Evolutionary conservation across 2,113 vertebrate genomes (phyloP), one percentile per base, ranked within the genome.

Genomic region (Gopherus evgoodei): DNA sequence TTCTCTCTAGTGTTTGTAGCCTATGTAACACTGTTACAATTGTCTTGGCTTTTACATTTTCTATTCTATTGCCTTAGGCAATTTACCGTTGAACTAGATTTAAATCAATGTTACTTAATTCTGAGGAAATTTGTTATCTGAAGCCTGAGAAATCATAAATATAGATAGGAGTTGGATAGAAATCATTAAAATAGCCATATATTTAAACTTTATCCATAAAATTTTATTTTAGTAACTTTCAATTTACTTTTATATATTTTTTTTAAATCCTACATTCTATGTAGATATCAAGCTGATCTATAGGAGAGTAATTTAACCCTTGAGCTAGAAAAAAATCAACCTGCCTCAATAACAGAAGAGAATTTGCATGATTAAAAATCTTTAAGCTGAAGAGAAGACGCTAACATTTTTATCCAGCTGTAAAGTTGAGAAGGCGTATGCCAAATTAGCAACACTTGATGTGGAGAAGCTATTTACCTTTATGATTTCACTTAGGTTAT

Each of bases 201-300:
- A 85, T 65, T 90, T 79, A 83, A 57, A 83, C 85, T n/a, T 92
- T 85, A 80, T 56, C 88, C 10, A 44, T 44, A 47, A 79, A 76
- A 86, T 84, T 88, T 93, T 81, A 86, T 89, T 86, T 85, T 65
- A n/a, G 81, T 83, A 93, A 56, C 75, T 93, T 88, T 75, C 90
- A 90, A 87, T 85, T 93, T 86, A 90, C 69, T 86, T 53, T 11
- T 31, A 53, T 94, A 86, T 88, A n/a, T 57, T 86, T 88, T 65
- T 88, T 56, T 2, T 47, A 82, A 50, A 83, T 90, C 44, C n/a
- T 56, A 35, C 47, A 9, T 19, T 84, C 35, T 65, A 35, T 65
- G 56, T 65, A 80, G 62, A 44, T 80, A 87, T 81, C 54, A 65
- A 87, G 56, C 81, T 62, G 72, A 87, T 93, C 42, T 78, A 24